These are phyloP conservation scores for Aphelocoma coerulescens DNA, from an alignment of 2,113 vertebrate species.

Conservation along the genomic window DNA sequence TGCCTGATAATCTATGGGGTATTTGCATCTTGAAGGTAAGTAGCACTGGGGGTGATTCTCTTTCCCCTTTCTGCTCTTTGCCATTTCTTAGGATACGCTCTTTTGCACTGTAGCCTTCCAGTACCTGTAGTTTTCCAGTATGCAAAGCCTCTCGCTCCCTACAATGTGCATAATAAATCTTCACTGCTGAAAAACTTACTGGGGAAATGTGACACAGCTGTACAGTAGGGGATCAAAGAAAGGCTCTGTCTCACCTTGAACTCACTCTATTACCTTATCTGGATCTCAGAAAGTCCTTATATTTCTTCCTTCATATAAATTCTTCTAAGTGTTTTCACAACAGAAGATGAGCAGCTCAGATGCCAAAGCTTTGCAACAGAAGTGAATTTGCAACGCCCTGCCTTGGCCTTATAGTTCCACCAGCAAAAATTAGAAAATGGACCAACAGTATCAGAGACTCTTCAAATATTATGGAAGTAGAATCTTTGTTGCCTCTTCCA, in stretches of 20 bases:
- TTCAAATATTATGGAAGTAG: background rate
- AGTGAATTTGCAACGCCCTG: background rate
- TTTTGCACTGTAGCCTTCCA: background rate
- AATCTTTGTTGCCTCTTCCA: background rate
- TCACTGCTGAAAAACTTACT: background rate
- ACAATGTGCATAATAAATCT: background rate
- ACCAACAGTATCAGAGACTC: background rate
- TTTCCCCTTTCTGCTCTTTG: background rate
- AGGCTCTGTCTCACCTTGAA: background rate
- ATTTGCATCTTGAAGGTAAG: background rate
- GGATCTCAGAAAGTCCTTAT: background rate
- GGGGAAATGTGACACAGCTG: background rate
- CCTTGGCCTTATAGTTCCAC: background rate
- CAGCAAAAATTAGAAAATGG: background rate
- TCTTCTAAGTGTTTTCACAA: background rate
- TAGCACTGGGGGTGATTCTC: background rate
- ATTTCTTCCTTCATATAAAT: background rate
- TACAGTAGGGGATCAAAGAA: background rate
- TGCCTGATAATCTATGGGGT: background rate
- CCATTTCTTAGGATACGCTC: background rate
- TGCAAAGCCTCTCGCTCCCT: background rate
- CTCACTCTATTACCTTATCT: background rate
- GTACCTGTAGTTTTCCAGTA: background rate
- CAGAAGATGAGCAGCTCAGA: background rate
- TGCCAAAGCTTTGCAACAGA: background rate